These are phyloP conservation scores for Heterodera schachtii DNA, from an alignment of 1,140 invertebrate species.

Conservation along the genomic window DNA sequence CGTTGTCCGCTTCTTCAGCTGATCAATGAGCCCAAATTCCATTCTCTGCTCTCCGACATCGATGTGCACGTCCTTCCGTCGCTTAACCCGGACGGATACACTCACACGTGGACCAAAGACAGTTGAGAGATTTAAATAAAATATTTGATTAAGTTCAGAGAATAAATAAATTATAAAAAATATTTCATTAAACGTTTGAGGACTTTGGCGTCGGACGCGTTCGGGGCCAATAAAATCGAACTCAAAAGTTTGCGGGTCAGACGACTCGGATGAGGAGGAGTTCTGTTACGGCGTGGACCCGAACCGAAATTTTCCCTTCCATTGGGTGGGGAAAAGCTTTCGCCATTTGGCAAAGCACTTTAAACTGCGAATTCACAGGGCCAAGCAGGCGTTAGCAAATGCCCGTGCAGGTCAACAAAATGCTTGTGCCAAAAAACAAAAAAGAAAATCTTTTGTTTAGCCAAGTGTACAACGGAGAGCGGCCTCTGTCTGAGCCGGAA, in stretches of 20 bases:
- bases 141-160: background rate
- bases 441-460: conserved; percentile 23
- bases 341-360: background rate
- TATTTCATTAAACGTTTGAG: conserved; percentile 7
- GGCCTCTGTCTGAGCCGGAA: conserved; percentile 54
- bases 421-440: too few species aligned
- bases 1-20: conserved; percentile 16
- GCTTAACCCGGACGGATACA: conserved; percentile 67
- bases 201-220: conserved; percentile 67
- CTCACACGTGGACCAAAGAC: conserved; percentile 64
- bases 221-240: conserved; percentile 36
- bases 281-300: conserved; percentile 66
- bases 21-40: conserved; percentile 14
- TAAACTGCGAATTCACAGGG: background rate
- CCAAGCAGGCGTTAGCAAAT: conserved; percentile 45
- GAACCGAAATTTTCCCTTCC: conserved; percentile 67
- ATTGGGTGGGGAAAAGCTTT: conserved; percentile 57
- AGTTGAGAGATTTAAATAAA: background rate
- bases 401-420: conserved; percentile 47
- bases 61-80: conserved; percentile 42
- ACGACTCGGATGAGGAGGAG: background rate
- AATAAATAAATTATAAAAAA: background rate
- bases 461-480: conserved; percentile 52
- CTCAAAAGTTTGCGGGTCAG: background rate
- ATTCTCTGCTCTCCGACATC: conserved; percentile 33